phyloP scores from a whole-genome alignment of 2,797 vertebrate genomes.

The Muraenolepis orangiensis region DNA sequence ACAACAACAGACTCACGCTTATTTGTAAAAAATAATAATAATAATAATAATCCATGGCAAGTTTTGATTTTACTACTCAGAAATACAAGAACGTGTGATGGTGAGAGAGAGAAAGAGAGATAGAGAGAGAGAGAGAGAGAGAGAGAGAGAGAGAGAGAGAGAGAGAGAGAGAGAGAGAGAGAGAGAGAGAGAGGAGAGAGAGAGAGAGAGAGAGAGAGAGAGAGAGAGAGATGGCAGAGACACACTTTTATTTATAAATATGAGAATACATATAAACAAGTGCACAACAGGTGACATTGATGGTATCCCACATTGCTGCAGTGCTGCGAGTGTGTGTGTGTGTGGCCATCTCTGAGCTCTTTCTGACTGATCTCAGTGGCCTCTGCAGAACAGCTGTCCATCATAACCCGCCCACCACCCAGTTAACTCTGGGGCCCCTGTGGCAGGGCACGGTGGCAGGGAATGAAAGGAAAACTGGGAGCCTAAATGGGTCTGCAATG shows the following conservation, averaged over 20 bases:
- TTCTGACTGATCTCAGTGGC: not conserved
- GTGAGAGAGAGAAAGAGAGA: not conserved
- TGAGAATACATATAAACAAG: not conserved
- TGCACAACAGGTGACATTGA: not conserved
- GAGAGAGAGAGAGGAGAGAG: not conserved
- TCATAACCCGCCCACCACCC: constrained; percentile 45
- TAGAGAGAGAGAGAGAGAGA: no score
- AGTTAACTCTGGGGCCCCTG: constrained; percentile 33
- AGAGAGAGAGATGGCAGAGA: not conserved
- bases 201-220: not conserved
- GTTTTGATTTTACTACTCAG: not conserved
- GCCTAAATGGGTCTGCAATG: constrained; percentile 63
- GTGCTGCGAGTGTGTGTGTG: not conserved
- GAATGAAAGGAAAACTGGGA: constrained; percentile 58
- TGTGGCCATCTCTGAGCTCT: not conserved
- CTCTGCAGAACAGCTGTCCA: constrained; percentile 50
- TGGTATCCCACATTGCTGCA: not conserved
- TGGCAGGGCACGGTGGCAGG: constrained; percentile 36
- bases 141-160: no score
- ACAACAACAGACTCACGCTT: not conserved
- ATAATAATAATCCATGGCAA: not conserved
- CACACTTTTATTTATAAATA: not conserved
- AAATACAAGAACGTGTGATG: not conserved
- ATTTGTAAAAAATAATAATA: not conserved
- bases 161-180: not conserved